Conservation (phyloP, 2,113 vertebrate species). For the Nicator chloris region DNA sequence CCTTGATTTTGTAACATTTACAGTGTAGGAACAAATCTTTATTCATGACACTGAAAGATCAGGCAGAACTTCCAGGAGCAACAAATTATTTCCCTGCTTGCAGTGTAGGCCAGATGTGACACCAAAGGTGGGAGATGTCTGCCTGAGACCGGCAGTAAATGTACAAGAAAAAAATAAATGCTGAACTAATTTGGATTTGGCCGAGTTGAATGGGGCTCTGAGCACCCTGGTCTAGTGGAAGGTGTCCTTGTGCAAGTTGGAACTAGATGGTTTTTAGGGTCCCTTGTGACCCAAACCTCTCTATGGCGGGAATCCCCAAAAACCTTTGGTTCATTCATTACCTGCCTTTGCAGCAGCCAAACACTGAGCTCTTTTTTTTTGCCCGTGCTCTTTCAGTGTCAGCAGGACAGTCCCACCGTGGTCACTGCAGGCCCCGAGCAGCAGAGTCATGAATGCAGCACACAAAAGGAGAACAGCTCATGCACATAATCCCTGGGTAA, state of each 20-base stretch:
- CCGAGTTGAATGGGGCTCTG: background rate
- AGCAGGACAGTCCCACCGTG: background rate
- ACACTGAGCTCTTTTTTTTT: background rate
- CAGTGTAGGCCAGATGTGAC: background rate
- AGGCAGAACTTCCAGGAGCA: background rate
- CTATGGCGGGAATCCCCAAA: background rate
- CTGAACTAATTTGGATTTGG: background rate
- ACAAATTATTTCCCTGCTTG: background rate
- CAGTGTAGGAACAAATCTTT: background rate
- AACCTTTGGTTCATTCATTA: background rate
- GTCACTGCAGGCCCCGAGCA: constrained; percentile 56
- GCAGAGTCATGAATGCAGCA: constrained; percentile 67
- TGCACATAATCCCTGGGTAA: constrained; percentile 71
- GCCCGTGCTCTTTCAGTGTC: background rate
- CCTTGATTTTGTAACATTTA: background rate
- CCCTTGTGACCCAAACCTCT: background rate
- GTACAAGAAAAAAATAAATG: background rate
- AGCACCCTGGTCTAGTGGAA: background rate
- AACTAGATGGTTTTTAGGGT: background rate
- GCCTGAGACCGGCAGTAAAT: background rate
- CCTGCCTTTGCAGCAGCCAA: background rate
- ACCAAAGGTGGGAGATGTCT: background rate
- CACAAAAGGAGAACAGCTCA: constrained; percentile 78
- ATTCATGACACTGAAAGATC: background rate
- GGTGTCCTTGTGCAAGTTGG: background rate